Conservation (phyloP, 2,113 vertebrate species). For the Albula glossodonta region DNA sequence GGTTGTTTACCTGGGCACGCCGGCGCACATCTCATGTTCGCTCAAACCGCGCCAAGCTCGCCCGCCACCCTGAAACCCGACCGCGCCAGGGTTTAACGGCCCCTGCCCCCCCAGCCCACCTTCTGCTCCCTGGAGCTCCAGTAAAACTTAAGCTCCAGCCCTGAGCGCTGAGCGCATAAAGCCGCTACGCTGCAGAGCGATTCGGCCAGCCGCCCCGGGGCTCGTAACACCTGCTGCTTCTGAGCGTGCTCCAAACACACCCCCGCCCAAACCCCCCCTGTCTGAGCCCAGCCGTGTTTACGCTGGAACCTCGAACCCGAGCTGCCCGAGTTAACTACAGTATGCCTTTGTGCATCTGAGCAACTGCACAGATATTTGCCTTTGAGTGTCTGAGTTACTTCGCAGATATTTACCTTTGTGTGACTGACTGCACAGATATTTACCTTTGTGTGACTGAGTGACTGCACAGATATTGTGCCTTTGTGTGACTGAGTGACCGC, state of each 20-base stretch:
- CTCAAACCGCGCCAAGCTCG: not conserved
- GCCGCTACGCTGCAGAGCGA: not conserved
- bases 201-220: not conserved
- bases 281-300: not conserved
- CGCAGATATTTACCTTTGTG: too few relatives aligned
- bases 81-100: not conserved
- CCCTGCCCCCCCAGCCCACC: not conserved
- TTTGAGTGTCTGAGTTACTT: too few relatives aligned
- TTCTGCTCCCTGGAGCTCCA: not conserved
- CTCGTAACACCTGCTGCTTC: conserved; percentile 7
- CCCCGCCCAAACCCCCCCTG: too few relatives aligned
- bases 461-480: too few relatives aligned
- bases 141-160: not conserved
- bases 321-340: not conserved
- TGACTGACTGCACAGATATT: too few relatives aligned
- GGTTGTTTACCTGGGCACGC: conserved; percentile 43
- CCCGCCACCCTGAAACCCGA: not conserved
- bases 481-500: too few relatives aligned
- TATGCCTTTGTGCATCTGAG: not conserved
- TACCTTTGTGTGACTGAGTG: too few relatives aligned
- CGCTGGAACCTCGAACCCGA: not conserved
- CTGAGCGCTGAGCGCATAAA: not conserved
- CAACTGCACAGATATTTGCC: not conserved
- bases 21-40: not conserved
- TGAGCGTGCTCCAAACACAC: not conserved